These are phyloP conservation scores for Menidia menidia DNA, from an alignment of 2,797 vertebrate genomes.

Conservation along the genomic window DNA sequence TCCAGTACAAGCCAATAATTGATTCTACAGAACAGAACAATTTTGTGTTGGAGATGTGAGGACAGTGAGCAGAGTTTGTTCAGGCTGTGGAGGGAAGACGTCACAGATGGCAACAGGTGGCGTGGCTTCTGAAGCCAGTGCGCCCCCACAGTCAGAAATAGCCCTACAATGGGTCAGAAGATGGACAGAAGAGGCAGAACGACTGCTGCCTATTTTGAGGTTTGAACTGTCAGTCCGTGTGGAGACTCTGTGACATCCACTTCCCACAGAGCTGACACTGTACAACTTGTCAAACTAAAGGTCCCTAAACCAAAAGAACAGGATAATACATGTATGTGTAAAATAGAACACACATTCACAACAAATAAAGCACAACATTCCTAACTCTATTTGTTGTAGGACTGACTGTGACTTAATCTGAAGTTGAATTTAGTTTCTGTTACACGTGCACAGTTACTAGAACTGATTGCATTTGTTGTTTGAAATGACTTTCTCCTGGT, in stretches of 20 bases:
- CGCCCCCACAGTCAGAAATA: conserved; percentile 79
- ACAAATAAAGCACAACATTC: background rate
- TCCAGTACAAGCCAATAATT: too few species aligned
- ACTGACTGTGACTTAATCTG: background rate
- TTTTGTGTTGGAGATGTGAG: conserved; percentile 21
- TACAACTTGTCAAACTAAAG: background rate
- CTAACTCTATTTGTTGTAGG: background rate
- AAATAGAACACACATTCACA: background rate
- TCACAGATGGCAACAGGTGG: conserved; percentile 80
- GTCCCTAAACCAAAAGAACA: background rate
- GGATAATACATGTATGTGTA: background rate
- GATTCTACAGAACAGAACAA: too few species aligned
- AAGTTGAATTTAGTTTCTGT: background rate
- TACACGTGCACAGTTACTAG: background rate
- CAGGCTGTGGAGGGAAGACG: conserved; percentile 49
- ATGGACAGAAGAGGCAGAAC: conserved; percentile 67
- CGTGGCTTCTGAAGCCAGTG: conserved; percentile 53
- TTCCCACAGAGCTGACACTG: conserved; percentile 28
- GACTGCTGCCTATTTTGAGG: conserved; percentile 75
- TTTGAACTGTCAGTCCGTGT: conserved; percentile 51
- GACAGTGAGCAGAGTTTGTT: conserved; percentile 31
- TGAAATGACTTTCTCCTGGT: background rate
- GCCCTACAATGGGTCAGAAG: conserved; percentile 79
- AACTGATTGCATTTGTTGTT: conserved; percentile 7
- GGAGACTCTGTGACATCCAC: conserved; percentile 45